A percentile compares a stretch with the other conserved stretches of the same genome.
Conservation (phyloP, 2,113 vertebrate genomes). For the Hipposideros armiger region DNA sequence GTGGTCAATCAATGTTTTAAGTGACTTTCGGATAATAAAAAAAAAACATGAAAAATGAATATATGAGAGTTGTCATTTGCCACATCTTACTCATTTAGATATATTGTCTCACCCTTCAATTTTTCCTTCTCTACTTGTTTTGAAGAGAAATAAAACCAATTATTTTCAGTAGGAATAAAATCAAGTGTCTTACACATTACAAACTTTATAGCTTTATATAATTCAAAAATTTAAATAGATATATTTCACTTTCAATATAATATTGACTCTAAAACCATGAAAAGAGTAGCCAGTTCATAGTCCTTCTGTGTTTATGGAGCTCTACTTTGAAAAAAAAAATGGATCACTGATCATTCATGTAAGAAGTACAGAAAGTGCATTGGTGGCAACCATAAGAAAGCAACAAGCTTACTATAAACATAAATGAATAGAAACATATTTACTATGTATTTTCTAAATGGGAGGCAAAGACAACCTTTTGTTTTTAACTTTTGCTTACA, state of each 20-base stretch:
- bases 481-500: background rate
- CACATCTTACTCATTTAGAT: background rate
- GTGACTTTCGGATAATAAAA: background rate
- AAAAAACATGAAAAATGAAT: background rate
- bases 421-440: background rate
- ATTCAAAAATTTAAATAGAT: constrained; percentile 12
- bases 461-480: background rate
- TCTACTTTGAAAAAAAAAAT: background rate
- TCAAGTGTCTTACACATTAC: background rate
- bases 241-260: constrained; percentile 9
- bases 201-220: background rate
- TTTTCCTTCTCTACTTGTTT: background rate
- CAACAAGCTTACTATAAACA: background rate
- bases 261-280: background rate
- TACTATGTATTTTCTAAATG: background rate
- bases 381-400: background rate
- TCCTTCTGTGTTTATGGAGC: background rate
- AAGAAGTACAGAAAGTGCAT: background rate
- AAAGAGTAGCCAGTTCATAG: background rate
- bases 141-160: background rate
- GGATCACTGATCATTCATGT: background rate
- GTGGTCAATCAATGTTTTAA: background rate
- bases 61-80: background rate
- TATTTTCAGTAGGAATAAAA: background rate
- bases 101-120: background rate